Base-by-base conservation (phyloP, 1,140 invertebrate species). In the Campodea augens region DNA sequence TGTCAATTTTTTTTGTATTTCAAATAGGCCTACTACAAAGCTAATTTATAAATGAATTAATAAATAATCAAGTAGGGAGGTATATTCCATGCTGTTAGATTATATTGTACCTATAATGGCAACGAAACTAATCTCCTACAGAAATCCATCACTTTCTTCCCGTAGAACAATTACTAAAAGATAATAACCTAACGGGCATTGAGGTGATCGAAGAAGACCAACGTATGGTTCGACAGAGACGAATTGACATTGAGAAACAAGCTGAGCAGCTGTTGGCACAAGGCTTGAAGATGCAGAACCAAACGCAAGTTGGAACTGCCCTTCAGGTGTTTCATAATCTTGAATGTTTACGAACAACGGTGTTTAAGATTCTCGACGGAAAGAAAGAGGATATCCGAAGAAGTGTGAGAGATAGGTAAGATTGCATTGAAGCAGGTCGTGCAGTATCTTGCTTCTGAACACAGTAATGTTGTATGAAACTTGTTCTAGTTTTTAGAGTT, bases 251-350 rank as follows among this genome's bases (percentile, higher is more conserved):
- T 25, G 71, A 80, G 54, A 68, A 71, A 54, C 68, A 78, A 53
- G 76, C 77, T 2, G 71, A 71, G 48, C 66, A 68, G 48, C 72
- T 78, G 52, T 58, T 84, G 21, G 68, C 68, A 43, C 70, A 74
- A 55, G 77, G 78, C 25, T 66, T 82, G 51, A 66, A 72, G 49
- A 65, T 69, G 45, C 68, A 74, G 59, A 78, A 81, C 57, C 67
- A 71, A 49, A 65, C 65, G 21, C 75, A 79, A 69, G 76, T 81
- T 20, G 68, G 66, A 19, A 72, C 66, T 20, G 71, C 75, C 12
- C 60, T 81, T 7, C 72, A 81, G 63, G 78, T 84, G 20, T 81
- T 80, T 58, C 67, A 76, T 52, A 80, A 79, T 63, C 56, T 84
- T 21, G 71, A 70, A 22, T 69, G 66, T 46, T 60, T 81, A 47